Evolutionary conservation across 2,113 vertebrate species (phyloP).

Genomic region (Passer montanus): DNA sequence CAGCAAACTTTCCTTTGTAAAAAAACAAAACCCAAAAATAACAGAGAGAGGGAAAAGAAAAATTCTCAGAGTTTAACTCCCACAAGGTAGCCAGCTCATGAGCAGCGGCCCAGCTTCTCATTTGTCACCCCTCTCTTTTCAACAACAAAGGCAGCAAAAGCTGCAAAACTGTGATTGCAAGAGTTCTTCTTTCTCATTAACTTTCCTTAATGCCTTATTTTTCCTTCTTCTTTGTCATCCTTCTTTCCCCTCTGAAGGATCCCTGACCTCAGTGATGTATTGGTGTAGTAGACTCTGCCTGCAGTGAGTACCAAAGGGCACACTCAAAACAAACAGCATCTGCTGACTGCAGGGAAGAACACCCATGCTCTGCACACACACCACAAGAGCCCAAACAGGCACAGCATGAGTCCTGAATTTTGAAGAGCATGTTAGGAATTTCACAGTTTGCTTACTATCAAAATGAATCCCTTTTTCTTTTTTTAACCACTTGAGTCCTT

Average conservation of each 20-base stretch:
- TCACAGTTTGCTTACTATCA: constrained; percentile 27
- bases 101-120: neutral
- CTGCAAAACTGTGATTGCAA: neutral
- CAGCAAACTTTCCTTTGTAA: neutral
- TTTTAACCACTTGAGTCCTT: neutral
- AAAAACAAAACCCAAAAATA: neutral
- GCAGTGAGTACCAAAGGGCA: neutral
- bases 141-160: neutral
- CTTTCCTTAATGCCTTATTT: neutral
- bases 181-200: neutral
- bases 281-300: neutral
- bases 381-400: neutral
- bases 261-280: neutral
- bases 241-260: neutral
- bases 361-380: neutral
- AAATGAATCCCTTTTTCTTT: neutral
- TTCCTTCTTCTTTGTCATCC: neutral
- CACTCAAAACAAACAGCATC: neutral
- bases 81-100: neutral
- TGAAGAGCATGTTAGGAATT: constrained; percentile 30
- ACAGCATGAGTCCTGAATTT: neutral
- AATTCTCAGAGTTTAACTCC: neutral
- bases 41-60: neutral
- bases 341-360: neutral
- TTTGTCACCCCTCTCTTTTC: neutral